These are phyloP conservation scores for Branchipolynoe longqiensis DNA, from an alignment of 2,888 invertebrate species.

Conservation along the genomic window DNA sequence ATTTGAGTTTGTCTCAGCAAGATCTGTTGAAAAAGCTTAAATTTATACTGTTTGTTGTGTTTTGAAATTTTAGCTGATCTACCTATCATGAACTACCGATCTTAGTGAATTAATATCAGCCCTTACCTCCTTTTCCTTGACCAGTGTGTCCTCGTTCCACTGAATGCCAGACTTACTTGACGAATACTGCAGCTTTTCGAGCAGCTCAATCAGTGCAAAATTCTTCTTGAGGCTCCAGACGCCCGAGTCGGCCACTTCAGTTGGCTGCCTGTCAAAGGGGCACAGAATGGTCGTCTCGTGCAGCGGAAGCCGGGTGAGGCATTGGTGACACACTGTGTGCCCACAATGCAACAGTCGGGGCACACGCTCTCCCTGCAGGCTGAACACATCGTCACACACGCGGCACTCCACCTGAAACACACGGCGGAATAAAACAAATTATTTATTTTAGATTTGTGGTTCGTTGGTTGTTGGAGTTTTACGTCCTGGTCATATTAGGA, in stretches of 20 bases:
- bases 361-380: constrained; percentile 84
- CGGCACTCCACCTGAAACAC: constrained; percentile 83
- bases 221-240: constrained; percentile 84
- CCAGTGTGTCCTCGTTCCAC: constrained; percentile 70
- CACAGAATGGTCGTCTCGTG: constrained; percentile 83
- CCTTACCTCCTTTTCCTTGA: constrained; percentile 75
- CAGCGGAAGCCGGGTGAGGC: constrained; percentile 83
- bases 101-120: too few species aligned
- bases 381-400: constrained; percentile 84
- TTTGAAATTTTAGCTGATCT: too few species aligned
- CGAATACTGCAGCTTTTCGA: constrained; percentile 83
- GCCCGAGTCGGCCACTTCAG: constrained; percentile 83
- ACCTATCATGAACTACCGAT: too few species aligned
- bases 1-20: too few species aligned
- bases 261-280: constrained; percentile 85
- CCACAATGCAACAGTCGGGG: constrained; percentile 82
- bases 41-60: too few species aligned
- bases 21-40: too few species aligned
- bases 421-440: too few species aligned
- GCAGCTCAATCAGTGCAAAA: constrained; percentile 84
- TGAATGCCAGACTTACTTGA: constrained; percentile 67
- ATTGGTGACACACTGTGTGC: constrained; percentile 85
- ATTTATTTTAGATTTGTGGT: too few species aligned
- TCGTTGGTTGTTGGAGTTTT: too few species aligned
- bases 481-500: too few species aligned